These are phyloP conservation scores for Agelaius phoeniceus DNA, from an alignment of 2,113 vertebrate genomes.

Conservation along the genomic window DNA sequence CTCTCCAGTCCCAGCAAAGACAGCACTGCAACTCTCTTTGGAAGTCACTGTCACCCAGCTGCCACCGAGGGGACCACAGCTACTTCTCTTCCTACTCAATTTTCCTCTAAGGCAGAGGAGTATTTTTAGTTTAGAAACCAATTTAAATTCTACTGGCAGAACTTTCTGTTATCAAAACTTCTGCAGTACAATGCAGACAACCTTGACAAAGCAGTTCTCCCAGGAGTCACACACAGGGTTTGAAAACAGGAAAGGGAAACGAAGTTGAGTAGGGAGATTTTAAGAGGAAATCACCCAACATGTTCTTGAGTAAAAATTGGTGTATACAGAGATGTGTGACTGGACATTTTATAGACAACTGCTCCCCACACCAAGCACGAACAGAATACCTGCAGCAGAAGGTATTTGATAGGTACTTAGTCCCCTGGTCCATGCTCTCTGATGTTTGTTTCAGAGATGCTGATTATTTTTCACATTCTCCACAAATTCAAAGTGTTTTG, in stretches of 20 bases:
- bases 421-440: not conserved
- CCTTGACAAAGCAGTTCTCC: constrained; percentile 27
- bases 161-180: not conserved
- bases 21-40: not conserved
- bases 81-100: not conserved
- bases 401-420: not conserved
- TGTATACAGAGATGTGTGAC: not conserved
- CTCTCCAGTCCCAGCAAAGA: not conserved
- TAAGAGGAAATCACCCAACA: not conserved
- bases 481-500: not conserved
- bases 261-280: not conserved
- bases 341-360: not conserved
- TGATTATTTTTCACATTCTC: not conserved
- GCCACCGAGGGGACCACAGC: not conserved
- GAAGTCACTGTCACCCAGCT: not conserved
- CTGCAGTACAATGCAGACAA: not conserved
- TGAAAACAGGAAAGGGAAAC: constrained; percentile 35
- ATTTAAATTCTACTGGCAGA: not conserved
- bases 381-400: not conserved
- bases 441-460: not conserved
- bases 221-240: not conserved
- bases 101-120: not conserved
- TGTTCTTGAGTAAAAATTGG: not conserved
- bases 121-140: not conserved
- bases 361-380: not conserved